Conservation (phyloP, 2,888 invertebrate genomes). For the Caenorhabditis japonica region DNA sequence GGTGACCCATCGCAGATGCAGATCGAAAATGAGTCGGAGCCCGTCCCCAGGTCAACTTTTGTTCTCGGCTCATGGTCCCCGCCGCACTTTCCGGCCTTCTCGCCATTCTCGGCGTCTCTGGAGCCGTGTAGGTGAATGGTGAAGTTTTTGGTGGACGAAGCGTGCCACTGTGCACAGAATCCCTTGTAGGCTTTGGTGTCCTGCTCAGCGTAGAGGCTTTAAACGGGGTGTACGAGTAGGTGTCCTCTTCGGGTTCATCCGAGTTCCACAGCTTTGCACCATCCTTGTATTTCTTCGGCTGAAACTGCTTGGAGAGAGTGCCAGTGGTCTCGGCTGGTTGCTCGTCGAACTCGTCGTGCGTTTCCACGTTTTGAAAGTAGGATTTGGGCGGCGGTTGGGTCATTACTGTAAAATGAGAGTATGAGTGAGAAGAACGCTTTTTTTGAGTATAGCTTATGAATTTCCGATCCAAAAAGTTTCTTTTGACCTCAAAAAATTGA, state of each 20-base stretch:
- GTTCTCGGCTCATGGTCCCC: slow-evolving; percentile 46
- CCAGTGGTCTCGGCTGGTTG: slow-evolving; percentile 22
- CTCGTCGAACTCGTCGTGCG: slow-evolving; percentile 36
- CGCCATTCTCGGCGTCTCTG: slow-evolving; percentile 18
- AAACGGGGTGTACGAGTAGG: slow-evolving; percentile 51
- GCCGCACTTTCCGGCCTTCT: slow-evolving; percentile 50
- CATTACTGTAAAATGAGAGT: slow-evolving; percentile 53
- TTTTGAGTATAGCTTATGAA: too few species aligned
- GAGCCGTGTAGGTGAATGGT: slow-evolving; percentile 33
- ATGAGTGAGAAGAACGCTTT: too few species aligned
- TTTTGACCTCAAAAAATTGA: too few species aligned
- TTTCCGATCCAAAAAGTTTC: neutral
- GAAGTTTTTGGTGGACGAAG: slow-evolving; percentile 45
- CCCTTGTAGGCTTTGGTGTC: slow-evolving; percentile 49
- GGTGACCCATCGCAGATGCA: slow-evolving; percentile 48
- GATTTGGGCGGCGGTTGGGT: slow-evolving; percentile 35
- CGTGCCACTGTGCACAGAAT: slow-evolving; percentile 46
- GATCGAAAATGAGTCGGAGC: slow-evolving; percentile 34
- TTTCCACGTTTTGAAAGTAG: slow-evolving; percentile 55
- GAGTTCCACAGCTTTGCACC: slow-evolving; percentile 44
- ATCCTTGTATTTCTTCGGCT: slow-evolving; percentile 50
- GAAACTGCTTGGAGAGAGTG: slow-evolving; percentile 53
- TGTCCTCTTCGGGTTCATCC: slow-evolving; percentile 24
- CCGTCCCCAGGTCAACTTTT: slow-evolving; percentile 51
- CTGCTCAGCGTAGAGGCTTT: slow-evolving; percentile 42